Conservation (phyloP, 2,888 invertebrate species). For the Ophion ventricosus region DNA sequence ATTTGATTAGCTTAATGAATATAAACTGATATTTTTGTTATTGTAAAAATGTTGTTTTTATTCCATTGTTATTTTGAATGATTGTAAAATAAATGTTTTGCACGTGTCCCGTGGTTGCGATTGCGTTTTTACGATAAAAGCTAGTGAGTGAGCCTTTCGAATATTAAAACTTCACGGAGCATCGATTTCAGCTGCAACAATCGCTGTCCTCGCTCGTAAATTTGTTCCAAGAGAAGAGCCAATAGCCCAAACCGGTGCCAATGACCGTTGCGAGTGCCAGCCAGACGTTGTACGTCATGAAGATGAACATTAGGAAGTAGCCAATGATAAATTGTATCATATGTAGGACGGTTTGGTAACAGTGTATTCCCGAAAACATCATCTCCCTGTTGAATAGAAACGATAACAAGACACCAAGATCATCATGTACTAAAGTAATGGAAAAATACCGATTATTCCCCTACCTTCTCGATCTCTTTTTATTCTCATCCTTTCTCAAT, state of each 20-base stretch:
- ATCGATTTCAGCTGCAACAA: constrained; percentile 73
- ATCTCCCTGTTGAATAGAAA: constrained; percentile 72
- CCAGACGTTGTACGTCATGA: constrained; percentile 87
- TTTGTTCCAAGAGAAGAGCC: constrained; percentile 78
- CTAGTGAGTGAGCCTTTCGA: constrained; percentile 24
- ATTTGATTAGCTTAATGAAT: neutral
- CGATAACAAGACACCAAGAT: constrained; percentile 63
- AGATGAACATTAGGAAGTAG: constrained; percentile 86
- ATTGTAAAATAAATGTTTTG: neutral
- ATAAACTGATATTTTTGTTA: neutral
- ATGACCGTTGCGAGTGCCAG: constrained; percentile 85
- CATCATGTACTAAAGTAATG: constrained; percentile 38
- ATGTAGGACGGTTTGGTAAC: constrained; percentile 77
- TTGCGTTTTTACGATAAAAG: neutral
- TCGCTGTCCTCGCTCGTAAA: constrained; percentile 71
- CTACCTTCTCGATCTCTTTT: constrained; percentile 67
- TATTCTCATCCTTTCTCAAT: constrained; percentile 3
- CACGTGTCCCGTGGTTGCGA: neutral
- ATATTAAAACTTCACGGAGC: constrained; percentile 2
- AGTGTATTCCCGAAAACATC: constrained; percentile 76
- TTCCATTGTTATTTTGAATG: constrained; percentile 2
- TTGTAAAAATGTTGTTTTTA: neutral
- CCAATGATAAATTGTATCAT: constrained; percentile 84
- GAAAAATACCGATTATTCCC: constrained; percentile 1
- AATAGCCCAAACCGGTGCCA: constrained; percentile 85